Evolutionary conservation across 2,888 invertebrate genomes (phyloP).

Genomic region (Diarsia dahlii): DNA sequence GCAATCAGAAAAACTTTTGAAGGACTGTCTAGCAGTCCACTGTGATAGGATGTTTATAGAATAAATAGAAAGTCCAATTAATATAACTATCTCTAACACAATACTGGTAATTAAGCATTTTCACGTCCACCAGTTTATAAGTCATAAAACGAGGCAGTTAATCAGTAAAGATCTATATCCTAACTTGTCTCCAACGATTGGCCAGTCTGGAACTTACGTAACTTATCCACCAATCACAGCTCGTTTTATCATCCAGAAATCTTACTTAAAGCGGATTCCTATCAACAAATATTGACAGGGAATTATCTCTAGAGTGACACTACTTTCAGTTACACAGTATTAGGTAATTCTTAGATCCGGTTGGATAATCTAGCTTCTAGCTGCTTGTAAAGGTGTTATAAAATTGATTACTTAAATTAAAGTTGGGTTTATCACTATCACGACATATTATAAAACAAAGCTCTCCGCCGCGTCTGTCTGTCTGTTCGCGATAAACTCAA

Average conservation of each 20-base stretch:
- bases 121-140: slow-evolving; percentile 36
- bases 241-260: slow-evolving; percentile 48
- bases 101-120: slow-evolving; percentile 13
- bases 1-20: neutral
- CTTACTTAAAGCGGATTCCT: slow-evolving; percentile 39
- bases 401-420: neutral
- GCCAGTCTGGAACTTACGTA: slow-evolving; percentile 12
- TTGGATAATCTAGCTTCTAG: neutral
- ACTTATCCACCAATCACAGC: slow-evolving; percentile 38
- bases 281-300: slow-evolving; percentile 11
- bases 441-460: no score
- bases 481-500: no score
- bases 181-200: slow-evolving; percentile 27
- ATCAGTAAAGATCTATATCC: slow-evolving; percentile 34
- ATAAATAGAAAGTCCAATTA: slow-evolving; percentile 12
- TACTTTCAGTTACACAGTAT: neutral
- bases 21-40: neutral
- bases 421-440: no score
- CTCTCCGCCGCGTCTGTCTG: no score
- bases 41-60: neutral
- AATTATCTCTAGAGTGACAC: slow-evolving; percentile 34
- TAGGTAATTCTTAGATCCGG: slow-evolving; percentile 4
- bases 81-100: slow-evolving; percentile 4
- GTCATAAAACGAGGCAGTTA: slow-evolving; percentile 33
- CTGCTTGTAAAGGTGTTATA: neutral